Percentiles rank a stretch among this genome's conserved stretches.
These are phyloP conservation scores for Leptobrachium ailaonicum DNA, from an alignment of 2,113 vertebrate species.

Conservation along the genomic window DNA sequence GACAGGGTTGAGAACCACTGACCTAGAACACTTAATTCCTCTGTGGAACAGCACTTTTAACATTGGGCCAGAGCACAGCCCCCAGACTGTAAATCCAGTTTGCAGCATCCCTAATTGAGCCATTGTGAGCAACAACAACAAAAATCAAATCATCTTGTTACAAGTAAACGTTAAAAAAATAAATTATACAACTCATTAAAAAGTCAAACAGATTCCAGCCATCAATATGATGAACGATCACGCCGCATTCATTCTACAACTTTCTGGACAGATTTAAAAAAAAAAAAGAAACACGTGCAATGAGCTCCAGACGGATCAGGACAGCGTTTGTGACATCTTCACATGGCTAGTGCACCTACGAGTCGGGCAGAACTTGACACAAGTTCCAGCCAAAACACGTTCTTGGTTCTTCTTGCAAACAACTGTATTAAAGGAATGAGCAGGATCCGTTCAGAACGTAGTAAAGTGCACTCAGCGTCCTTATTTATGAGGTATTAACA, in stretches of 20 bases:
- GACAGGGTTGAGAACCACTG: too few species aligned
- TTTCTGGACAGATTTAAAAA: neutral
- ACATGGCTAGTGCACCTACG: neutral
- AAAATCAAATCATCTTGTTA: neutral
- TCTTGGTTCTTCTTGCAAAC: neutral
- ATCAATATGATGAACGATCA: conserved; percentile 67
- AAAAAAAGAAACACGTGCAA: neutral
- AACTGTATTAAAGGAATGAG: conserved; percentile 14
- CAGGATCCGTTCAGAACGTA: conserved; percentile 19
- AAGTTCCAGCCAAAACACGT: neutral
- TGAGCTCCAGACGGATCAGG: neutral
- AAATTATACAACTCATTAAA: conserved; percentile 21
- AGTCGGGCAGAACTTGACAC: neutral
- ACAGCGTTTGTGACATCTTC: neutral
- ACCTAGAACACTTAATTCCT: too few species aligned
- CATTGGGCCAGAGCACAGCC: neutral
- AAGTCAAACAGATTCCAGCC: conserved; percentile 49
- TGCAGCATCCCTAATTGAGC: neutral
- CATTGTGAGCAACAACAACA: neutral
- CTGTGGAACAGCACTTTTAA: too few species aligned
- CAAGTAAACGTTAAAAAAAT: neutral
- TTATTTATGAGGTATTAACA: conserved; percentile 13
- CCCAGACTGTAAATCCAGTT: neutral
- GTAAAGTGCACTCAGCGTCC: conserved; percentile 47
- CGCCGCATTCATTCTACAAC: conserved; percentile 27